Conservation (phyloP, 2,113 vertebrate genomes). For the Austrofundulus limnaeus region DNA sequence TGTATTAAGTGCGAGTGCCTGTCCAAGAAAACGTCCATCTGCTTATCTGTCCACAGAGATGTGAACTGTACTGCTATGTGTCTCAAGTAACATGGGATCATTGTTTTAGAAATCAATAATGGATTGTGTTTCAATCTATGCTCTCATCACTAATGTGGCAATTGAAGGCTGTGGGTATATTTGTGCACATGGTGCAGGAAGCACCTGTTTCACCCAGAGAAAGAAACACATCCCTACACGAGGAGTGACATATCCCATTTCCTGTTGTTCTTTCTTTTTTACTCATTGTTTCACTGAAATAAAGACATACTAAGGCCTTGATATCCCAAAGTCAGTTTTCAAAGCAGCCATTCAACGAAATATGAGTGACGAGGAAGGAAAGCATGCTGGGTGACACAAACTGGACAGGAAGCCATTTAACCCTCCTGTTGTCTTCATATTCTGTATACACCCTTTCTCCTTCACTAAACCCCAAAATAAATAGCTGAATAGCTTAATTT, state of each 20-base stretch:
- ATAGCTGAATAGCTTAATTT: too few species aligned
- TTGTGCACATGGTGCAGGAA: constrained; percentile 49
- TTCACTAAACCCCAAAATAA: too few species aligned
- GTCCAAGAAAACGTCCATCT: constrained; percentile 17
- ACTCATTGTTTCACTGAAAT: constrained; percentile 59
- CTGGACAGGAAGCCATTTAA: constrained; percentile 43
- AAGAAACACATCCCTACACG: constrained; percentile 33
- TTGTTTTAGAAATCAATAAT: constrained; percentile 41
- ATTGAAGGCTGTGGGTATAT: constrained; percentile 39
- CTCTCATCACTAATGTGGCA: constrained; percentile 44
- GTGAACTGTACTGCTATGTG: constrained; percentile 12
- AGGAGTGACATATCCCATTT: constrained; percentile 67
- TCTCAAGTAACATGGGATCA: constrained; percentile 36
- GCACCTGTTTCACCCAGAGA: constrained; percentile 62
- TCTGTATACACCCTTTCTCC: too few species aligned
- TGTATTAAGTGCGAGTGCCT: neutral
- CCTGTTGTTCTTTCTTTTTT: constrained; percentile 59
- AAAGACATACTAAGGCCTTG: constrained; percentile 47
- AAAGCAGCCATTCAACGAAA: constrained; percentile 45
- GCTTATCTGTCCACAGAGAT: constrained; percentile 10
- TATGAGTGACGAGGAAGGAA: constrained; percentile 54
- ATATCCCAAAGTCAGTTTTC: constrained; percentile 56
- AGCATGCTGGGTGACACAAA: constrained; percentile 25
- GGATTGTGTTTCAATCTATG: constrained; percentile 41
- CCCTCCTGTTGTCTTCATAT: too few species aligned